Percentiles rank a stretch among this genome's conserved stretches.
Evolutionary conservation across 2,888 invertebrate genomes (phyloP).

Genomic region (Nudaria mundana): DNA sequence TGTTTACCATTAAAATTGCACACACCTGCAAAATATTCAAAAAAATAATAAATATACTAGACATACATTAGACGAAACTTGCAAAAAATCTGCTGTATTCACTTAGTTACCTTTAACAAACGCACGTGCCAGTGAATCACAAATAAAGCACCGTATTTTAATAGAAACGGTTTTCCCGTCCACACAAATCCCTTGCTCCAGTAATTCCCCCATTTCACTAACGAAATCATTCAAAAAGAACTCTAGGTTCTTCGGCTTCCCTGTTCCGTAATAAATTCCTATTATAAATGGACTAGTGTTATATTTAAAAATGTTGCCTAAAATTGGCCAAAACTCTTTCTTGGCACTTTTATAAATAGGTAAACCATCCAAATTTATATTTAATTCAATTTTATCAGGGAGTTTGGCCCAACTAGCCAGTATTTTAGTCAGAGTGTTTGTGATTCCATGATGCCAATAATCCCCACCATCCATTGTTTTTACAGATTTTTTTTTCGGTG

Average conservation of each 20-base stretch:
- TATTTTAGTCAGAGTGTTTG: constrained; percentile 4
- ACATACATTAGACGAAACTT: neutral
- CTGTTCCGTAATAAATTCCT: constrained; percentile 21
- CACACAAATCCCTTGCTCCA: neutral
- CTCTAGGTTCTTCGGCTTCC: constrained; percentile 15
- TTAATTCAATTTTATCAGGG: constrained; percentile 3
- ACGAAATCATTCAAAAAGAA: neutral
- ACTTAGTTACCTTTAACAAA: constrained; percentile 1
- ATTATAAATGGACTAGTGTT: constrained; percentile 18
- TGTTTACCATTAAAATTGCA: neutral
- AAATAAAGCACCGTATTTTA: neutral
- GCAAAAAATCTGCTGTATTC: neutral
- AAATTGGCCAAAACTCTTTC: constrained; percentile 4
- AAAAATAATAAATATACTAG: neutral
- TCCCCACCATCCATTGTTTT: neutral
- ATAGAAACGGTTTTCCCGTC: neutral
- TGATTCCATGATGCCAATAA: constrained; percentile 6
- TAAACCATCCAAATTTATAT: constrained; percentile 5
- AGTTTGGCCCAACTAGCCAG: constrained; percentile 4
- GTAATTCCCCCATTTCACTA: neutral
- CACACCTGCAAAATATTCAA: constrained; percentile 1
- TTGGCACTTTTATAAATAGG: constrained; percentile 5
- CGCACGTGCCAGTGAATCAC: neutral
- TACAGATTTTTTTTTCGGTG: neutral
- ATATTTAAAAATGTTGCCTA: neutral